These are phyloP conservation scores for Synergus umbraculus DNA, from an alignment of 2,888 invertebrate genomes.

Conservation along the genomic window DNA sequence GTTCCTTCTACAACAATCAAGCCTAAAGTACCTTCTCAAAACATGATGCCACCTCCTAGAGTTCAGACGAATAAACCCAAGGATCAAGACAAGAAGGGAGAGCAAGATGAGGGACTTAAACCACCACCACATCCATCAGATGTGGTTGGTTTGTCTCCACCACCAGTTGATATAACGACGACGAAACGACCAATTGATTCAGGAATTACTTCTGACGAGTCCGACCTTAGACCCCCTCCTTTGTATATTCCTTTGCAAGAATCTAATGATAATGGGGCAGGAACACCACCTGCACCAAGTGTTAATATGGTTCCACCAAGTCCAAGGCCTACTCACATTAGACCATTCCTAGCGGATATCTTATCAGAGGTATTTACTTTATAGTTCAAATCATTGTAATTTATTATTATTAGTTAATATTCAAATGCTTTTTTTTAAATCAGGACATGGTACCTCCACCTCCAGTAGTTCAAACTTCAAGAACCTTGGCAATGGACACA, in stretches of 20 bases:
- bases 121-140: slow-evolving; percentile 70
- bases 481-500: slow-evolving; percentile 67
- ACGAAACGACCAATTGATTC: slow-evolving; percentile 65
- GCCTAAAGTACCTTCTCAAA: slow-evolving; percentile 65
- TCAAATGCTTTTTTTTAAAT: slow-evolving; percentile 12
- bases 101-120: slow-evolving; percentile 64
- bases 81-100: slow-evolving; percentile 57
- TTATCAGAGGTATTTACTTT: slow-evolving; percentile 67
- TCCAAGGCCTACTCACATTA: slow-evolving; percentile 65
- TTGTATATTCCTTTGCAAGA: slow-evolving; percentile 73
- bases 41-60: slow-evolving; percentile 70
- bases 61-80: slow-evolving; percentile 48
- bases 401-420: no score
- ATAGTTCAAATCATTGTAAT: background rate
- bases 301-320: slow-evolving; percentile 69
- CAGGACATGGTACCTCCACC: slow-evolving; percentile 75
- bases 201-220: slow-evolving; percentile 53
- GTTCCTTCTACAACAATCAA: slow-evolving; percentile 46
- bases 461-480: slow-evolving; percentile 61
- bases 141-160: slow-evolving; percentile 73
- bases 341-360: slow-evolving; percentile 72
- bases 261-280: slow-evolving; percentile 54
- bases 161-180: slow-evolving; percentile 70
- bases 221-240: slow-evolving; percentile 69
- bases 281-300: slow-evolving; percentile 64